A percentile compares a stretch with the other conserved stretches of the same genome.
These are phyloP conservation scores for Agriopis leucophaearia DNA, from an alignment of 2,888 invertebrate genomes.

Conservation along the genomic window DNA sequence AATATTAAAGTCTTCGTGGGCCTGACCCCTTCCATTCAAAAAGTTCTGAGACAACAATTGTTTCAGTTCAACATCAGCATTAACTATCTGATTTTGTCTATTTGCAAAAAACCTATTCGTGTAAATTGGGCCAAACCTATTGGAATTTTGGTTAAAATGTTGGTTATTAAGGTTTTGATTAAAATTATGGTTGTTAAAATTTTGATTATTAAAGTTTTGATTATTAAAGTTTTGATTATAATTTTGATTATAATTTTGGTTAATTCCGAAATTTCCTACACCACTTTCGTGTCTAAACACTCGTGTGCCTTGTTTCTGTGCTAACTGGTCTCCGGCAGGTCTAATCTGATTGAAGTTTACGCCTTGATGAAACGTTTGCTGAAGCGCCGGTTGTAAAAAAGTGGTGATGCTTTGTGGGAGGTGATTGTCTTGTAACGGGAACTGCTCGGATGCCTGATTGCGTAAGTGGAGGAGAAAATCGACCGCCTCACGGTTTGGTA, in stretches of 20 bases:
- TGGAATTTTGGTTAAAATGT: conserved; percentile 62
- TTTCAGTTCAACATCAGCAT: conserved; percentile 87
- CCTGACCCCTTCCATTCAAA: conserved; percentile 86
- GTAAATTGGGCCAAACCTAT: conserved; percentile 66
- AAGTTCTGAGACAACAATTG: conserved; percentile 89
- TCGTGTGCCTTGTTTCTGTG: conserved; percentile 73
- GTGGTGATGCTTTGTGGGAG: conserved; percentile 77
- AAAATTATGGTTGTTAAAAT: conserved; percentile 57
- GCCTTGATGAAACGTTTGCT: conserved; percentile 68
- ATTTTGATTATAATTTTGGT: conserved; percentile 51
- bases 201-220: conserved; percentile 21
- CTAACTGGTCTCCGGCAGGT: conserved; percentile 62
- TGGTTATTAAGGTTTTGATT: conserved; percentile 44
- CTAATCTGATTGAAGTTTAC: conserved; percentile 69
- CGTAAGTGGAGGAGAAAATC: conserved; percentile 83
- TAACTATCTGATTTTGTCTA: conserved; percentile 71
- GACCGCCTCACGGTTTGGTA: conserved; percentile 86
- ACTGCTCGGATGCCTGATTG: conserved; percentile 76
- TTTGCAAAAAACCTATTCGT: conserved; percentile 67
- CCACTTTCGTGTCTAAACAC: conserved; percentile 86
- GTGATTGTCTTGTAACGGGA: conserved; percentile 81
- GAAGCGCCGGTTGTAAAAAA: conserved; percentile 71
- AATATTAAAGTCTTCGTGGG: conserved; percentile 92
- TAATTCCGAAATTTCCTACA: conserved; percentile 89
- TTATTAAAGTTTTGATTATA: conserved; percentile 70